Evolutionary conservation across 1,140 invertebrate genomes (phyloP).

Genomic region (Sinonovacula constricta): DNA sequence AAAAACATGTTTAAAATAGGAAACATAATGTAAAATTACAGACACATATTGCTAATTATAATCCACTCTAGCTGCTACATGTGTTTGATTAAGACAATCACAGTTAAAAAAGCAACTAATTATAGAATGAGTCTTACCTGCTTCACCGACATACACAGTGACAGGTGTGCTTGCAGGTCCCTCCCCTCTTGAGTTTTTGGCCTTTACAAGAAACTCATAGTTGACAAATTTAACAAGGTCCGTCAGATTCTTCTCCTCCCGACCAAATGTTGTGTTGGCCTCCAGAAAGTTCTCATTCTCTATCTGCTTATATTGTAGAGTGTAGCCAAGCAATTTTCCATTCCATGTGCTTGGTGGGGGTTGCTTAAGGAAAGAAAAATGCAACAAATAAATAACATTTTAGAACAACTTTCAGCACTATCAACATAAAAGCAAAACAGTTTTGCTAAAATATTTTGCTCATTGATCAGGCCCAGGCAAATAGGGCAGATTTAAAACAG

Average conservation of each 20-base stretch:
- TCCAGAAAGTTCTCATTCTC: constrained; percentile 66
- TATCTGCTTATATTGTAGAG: constrained; percentile 81
- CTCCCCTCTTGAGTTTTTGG: constrained; percentile 96
- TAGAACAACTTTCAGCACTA: no score
- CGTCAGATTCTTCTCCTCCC: constrained; percentile 45
- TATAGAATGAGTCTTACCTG: constrained; percentile 80
- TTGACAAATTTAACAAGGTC: constrained; percentile 80
- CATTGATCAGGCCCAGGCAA: no score
- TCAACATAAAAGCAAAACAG: no score
- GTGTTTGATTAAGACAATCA: no score
- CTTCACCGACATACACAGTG: constrained; percentile 96
- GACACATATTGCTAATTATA: no score
- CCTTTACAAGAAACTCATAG: constrained; percentile 97
- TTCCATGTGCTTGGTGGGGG: constrained; percentile 91
- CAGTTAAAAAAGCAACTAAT: no score
- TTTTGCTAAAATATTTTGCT: no score
- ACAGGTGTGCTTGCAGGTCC: constrained; percentile 93
- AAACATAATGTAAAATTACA: no score
- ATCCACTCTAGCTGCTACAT: no score
- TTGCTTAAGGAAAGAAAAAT: constrained; percentile 60
- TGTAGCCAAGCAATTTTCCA: constrained; percentile 94
- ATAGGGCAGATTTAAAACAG: no score
- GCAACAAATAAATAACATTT: no score
- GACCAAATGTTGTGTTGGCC: constrained; percentile 54
- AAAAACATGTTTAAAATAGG: no score